Evolutionary conservation across 2,113 vertebrate genomes (phyloP).

Genomic region (Vimba vimba): DNA sequence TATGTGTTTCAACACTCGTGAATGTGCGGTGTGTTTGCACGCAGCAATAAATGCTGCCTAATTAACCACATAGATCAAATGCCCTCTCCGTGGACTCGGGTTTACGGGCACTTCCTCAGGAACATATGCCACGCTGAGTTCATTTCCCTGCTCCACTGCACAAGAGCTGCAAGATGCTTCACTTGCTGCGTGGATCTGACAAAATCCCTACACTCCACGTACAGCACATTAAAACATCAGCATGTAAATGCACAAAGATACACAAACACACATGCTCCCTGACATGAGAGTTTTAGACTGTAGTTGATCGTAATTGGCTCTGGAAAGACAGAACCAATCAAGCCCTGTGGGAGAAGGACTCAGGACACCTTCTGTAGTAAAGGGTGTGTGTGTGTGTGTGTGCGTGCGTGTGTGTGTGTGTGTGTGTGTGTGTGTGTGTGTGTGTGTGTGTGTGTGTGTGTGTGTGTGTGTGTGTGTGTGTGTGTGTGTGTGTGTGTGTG

Average conservation of each 20-base stretch:
- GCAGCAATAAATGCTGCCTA: constrained; percentile 12
- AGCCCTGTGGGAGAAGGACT: constrained; percentile 9
- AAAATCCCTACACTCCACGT: not conserved
- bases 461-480: not conserved
- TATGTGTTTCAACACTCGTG: not conserved
- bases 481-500: constrained; percentile 1
- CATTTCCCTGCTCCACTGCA: not conserved
- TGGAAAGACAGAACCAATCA: not conserved
- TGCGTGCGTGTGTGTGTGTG: not conserved
- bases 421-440: not conserved
- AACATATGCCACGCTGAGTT: constrained; percentile 1
- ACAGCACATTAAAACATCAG: constrained; percentile 1
- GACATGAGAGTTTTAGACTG: constrained; percentile 15
- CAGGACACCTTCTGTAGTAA: not conserved
- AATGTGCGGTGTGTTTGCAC: not conserved
- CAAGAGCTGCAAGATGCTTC: not conserved
- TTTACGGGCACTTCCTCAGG: not conserved
- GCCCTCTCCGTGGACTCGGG: not conserved
- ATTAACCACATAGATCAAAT: constrained; percentile 31
- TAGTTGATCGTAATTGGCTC: constrained; percentile 43
- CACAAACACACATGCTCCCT: constrained; percentile 16
- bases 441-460: not conserved
- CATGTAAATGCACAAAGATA: not conserved
- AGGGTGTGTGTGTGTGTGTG: not conserved
- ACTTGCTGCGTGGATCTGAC: not conserved